A percentile compares a stretch with the other conserved stretches of the same genome.
phyloP scores from a whole-genome alignment of 2,113 vertebrate species.

The Eurystomus gularis region DNA sequence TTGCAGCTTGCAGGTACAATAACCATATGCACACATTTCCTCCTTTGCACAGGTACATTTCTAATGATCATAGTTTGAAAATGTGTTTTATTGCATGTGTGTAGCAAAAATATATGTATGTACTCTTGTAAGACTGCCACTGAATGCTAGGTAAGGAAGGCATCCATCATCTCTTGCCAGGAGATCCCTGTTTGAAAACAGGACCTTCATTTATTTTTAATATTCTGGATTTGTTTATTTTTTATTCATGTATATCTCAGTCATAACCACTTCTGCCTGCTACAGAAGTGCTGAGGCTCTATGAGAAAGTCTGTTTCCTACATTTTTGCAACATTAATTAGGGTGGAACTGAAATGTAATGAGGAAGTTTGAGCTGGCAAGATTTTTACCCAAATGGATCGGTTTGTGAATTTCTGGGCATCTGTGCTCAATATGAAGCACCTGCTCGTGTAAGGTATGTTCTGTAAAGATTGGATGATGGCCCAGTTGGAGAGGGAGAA shows the following conservation, averaged over 20 bases:
- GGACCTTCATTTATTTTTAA: background rate
- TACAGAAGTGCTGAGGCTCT: background rate
- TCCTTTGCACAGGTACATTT: background rate
- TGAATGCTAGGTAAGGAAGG: background rate
- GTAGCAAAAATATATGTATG: background rate
- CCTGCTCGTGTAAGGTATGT: slow-evolving; percentile 16
- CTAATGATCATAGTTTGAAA: background rate
- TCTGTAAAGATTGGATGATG: slow-evolving; percentile 10
- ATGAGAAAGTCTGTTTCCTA: background rate
- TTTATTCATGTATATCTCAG: background rate
- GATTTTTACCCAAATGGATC: background rate
- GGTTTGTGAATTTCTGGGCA: background rate
- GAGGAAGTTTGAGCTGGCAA: slow-evolving; percentile 22
- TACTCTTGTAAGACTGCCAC: background rate
- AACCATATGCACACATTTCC: background rate
- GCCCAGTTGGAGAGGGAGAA: slow-evolving; percentile 9
- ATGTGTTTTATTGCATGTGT: rapidly evolving
- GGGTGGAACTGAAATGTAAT: background rate
- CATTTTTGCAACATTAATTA: background rate
- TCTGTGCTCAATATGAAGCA: slow-evolving; percentile 29
- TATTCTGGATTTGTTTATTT: background rate
- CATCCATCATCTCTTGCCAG: background rate
- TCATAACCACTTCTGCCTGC: background rate
- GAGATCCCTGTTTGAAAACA: background rate
- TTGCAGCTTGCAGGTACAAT: background rate